Conservation (phyloP, 2,113 vertebrate species). For the Anhinga anhinga region DNA sequence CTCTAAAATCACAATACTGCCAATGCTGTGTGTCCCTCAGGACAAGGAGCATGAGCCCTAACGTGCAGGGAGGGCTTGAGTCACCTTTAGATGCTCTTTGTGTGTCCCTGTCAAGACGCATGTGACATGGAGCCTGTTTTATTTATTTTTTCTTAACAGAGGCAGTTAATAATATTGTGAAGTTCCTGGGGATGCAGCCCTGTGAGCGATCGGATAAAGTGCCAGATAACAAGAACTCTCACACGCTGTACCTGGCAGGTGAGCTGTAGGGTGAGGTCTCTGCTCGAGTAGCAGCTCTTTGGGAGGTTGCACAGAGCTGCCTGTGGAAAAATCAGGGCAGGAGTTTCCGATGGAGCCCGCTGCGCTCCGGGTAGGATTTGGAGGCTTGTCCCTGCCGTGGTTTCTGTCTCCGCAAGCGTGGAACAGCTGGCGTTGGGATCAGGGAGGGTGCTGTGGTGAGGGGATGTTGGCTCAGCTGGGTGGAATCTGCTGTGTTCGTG, state of each 20-base stretch:
- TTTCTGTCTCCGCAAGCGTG: not conserved
- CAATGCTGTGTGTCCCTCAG: not conserved
- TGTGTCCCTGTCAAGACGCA: not conserved
- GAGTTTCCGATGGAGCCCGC: not conserved
- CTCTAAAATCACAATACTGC: not conserved
- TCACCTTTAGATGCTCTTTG: not conserved
- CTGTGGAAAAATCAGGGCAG: not conserved
- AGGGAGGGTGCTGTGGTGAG: not conserved
- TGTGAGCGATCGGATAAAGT: conserved; percentile 84
- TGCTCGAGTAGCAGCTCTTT: not conserved
- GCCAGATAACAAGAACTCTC: conserved; percentile 82
- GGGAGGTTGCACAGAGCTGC: not conserved
- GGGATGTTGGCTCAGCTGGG: not conserved
- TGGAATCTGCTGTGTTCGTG: not conserved
- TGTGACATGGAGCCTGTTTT: not conserved
- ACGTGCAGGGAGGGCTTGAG: not conserved
- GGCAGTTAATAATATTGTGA: conserved; percentile 82
- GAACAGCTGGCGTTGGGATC: not conserved
- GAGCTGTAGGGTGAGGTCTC: not conserved
- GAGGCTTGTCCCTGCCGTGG: not conserved
- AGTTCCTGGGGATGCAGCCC: conserved; percentile 83
- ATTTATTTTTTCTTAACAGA: conserved; percentile 63
- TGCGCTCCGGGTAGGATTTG: accelerated
- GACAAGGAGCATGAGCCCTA: not conserved
- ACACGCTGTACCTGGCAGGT: conserved; percentile 80